Evolutionary conservation across 2,797 vertebrate genomes (phyloP), one percentile per base, ranked within the genome.

Genomic region (Synaphobranchus kaupii): DNA sequence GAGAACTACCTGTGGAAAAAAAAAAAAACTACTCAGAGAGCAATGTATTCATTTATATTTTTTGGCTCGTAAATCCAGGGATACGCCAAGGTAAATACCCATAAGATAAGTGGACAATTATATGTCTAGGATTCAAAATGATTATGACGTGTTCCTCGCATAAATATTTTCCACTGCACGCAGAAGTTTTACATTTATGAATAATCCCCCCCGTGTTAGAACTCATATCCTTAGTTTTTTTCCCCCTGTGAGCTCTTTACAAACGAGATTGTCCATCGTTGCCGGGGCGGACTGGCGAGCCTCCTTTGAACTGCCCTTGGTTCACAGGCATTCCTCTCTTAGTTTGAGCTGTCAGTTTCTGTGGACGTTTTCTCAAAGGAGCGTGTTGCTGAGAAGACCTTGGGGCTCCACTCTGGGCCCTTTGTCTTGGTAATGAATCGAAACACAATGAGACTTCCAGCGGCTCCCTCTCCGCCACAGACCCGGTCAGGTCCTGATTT

Each of bases 391-490:
- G 91, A 94, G 92, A 95, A 96, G 93, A 94, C 92, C 92, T 92
- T 94, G 94, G 95, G 94, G 94, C 95, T 84, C 63, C 94, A 31
- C 86, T 96, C 94, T 12, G 90, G 91, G 89, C 93, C 91, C 94
- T 96, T 97, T 96, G 95, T 97, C 95, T 97, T 94, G 95, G 94
- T 98, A 96, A 97, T 97, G 96, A 96, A 95, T 95, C 93, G 93
- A 93, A 94, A 92, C 92, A 96, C 95, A 97, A 96, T 96, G 92
- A 94, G 95, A 94, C 96, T 92, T 94, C 96, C 96, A 95, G 92
- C 94, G 92, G 95, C 31, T 76, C 76, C 20, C 76, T 25, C 50
- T 34, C 48, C 3, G 7, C 39, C 47, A 71, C 92, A 87, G 6
- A 4, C 68, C 86, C 92, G 83, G 81, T 87, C 88, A 92, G 90